Percentiles rank a stretch among this genome's conserved stretches.
Evolutionary conservation across 2,888 invertebrate genomes (phyloP).

Genomic region (Polia nebulosa): DNA sequence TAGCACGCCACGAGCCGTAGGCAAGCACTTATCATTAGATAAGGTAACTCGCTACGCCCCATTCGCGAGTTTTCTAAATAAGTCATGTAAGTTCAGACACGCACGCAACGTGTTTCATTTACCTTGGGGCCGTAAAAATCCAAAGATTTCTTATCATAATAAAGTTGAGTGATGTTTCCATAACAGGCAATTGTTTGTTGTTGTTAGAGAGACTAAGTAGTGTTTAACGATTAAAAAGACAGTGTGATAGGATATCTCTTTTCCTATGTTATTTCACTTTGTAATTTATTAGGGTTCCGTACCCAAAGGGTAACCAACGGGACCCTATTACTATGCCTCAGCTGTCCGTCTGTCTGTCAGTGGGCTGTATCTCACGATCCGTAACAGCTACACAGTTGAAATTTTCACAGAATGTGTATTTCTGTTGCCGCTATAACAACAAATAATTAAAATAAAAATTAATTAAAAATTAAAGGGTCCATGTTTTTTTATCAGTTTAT

Average conservation of each 20-base stretch:
- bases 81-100: constrained; percentile 50
- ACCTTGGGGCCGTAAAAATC: constrained; percentile 50
- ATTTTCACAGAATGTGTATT: too few species aligned
- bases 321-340: too few species aligned
- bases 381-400: too few species aligned
- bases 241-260: too few species aligned
- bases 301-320: too few species aligned
- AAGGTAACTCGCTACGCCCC: constrained; percentile 1
- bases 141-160: constrained; percentile 47
- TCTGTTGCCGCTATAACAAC: too few species aligned
- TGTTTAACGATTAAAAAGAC: neutral
- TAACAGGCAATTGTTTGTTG: constrained; percentile 11
- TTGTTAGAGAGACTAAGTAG: neutral
- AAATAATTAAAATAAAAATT: too few species aligned
- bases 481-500: too few species aligned
- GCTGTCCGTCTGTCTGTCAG: too few species aligned
- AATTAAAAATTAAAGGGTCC: too few species aligned
- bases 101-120: constrained; percentile 57
- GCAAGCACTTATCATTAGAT: constrained; percentile 19
- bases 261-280: neutral
- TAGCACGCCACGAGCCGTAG: constrained; percentile 45
- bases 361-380: too few species aligned
- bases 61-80: constrained; percentile 50
- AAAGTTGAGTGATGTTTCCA: constrained; percentile 53
- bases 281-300: too few species aligned